A percentile compares a stretch with the other conserved stretches of the same genome.
Conservation (phyloP, 2,113 vertebrate genomes). For the Anarhynchus alexandrinus region DNA sequence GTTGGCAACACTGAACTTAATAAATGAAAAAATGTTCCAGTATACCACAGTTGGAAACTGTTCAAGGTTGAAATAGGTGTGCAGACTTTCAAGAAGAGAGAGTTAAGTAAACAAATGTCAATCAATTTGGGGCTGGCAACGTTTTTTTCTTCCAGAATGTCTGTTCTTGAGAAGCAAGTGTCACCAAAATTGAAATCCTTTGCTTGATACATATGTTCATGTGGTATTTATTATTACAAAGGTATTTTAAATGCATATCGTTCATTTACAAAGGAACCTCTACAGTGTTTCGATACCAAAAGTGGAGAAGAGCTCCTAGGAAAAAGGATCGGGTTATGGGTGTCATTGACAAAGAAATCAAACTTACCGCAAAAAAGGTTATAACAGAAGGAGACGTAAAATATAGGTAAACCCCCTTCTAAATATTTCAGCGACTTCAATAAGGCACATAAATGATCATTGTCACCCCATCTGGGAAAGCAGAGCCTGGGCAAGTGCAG, state of each 20-base stretch:
- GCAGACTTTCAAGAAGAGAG: constrained; percentile 83
- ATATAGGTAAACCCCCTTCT: constrained; percentile 10
- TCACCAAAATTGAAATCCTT: constrained; percentile 75
- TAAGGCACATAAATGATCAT: not conserved
- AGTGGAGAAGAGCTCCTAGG: not conserved
- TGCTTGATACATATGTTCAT: constrained; percentile 70
- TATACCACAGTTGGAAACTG: constrained; percentile 85
- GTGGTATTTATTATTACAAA: constrained; percentile 75
- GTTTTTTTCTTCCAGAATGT: constrained; percentile 70
- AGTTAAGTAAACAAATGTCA: constrained; percentile 85
- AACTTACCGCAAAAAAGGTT: not conserved
- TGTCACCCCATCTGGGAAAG: not conserved
- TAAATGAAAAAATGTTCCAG: constrained; percentile 85
- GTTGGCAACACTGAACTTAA: constrained; percentile 87
- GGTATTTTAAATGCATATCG: constrained; percentile 68
- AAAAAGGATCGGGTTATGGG: not conserved
- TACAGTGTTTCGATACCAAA: not conserved
- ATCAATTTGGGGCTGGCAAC: constrained; percentile 78
- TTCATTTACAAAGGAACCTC: constrained; percentile 57
- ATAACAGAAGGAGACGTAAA: constrained; percentile 3
- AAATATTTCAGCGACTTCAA: constrained; percentile 28
- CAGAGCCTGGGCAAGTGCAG: not conserved
- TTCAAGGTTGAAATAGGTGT: constrained; percentile 89
- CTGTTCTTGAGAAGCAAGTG: constrained; percentile 77
- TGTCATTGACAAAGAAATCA: not conserved